These are phyloP conservation scores for Steromphala cineraria DNA, from an alignment of 2,888 invertebrate genomes.

Conservation along the genomic window DNA sequence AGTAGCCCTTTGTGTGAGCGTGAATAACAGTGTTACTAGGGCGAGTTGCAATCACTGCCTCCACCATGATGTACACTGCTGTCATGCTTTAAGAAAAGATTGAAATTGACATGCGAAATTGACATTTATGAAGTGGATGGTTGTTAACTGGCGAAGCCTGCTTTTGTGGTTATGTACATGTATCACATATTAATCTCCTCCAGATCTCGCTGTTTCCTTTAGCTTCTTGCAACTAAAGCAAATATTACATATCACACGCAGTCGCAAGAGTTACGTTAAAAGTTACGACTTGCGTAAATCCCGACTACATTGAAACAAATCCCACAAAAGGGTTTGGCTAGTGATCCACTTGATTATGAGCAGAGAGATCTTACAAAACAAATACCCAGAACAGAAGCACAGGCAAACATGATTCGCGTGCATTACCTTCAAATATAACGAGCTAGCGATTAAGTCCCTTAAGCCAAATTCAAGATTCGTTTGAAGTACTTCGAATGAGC, in stretches of 20 bases:
- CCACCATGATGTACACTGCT: conserved; percentile 3
- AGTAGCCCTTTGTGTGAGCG: not conserved
- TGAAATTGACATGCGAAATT: conserved; percentile 20
- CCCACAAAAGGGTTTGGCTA: not conserved
- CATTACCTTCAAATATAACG: not conserved
- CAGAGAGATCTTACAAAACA: not conserved
- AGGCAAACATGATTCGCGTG: not conserved
- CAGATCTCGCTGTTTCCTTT: not conserved
- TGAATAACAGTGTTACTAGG: not conserved
- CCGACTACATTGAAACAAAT: not conserved
- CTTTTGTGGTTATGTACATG: not conserved
- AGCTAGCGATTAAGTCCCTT: not conserved
- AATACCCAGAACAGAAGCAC: not conserved
- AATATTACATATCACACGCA: not conserved
- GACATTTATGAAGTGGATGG: not conserved
- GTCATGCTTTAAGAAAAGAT: not conserved
- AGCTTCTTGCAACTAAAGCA: not conserved
- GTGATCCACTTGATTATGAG: not conserved
- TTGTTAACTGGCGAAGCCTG: not conserved
- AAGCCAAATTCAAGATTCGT: conserved; percentile 13
- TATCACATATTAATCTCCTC: not conserved
- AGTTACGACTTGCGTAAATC: not conserved
- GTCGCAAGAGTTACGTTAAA: not conserved
- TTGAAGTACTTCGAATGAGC: conserved; percentile 15
- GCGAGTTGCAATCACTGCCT: not conserved